A percentile compares a stretch with the other conserved stretches of the same genome.
These are phyloP conservation scores for Cariama cristata DNA, from an alignment of 2,113 vertebrate genomes.

Conservation along the genomic window DNA sequence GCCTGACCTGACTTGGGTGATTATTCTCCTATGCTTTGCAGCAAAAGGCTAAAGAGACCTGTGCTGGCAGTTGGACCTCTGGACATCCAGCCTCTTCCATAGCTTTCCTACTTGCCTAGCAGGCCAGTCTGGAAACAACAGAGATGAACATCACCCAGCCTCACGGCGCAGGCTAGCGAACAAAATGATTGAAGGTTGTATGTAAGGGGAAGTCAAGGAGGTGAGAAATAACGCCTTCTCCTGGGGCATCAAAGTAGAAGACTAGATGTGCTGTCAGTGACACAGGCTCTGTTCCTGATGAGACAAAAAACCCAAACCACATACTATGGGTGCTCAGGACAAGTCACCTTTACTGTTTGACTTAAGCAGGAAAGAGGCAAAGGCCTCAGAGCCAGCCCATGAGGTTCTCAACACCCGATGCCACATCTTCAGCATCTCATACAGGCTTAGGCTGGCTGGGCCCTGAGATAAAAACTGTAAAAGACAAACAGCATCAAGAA, in stretches of 20 bases:
- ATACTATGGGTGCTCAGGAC: accelerated
- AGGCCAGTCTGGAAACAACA: neutral
- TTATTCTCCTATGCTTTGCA: neutral
- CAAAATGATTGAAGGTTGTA: neutral
- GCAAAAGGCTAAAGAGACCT: neutral
- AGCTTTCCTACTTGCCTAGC: neutral
- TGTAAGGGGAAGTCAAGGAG: neutral
- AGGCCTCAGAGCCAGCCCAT: neutral
- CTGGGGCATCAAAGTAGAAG: neutral
- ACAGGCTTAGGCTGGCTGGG: neutral
- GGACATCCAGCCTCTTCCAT: neutral
- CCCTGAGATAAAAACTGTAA: neutral
- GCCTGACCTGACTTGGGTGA: neutral
- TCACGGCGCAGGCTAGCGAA: neutral
- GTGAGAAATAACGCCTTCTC: neutral
- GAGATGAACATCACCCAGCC: neutral
- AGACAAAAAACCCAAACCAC: neutral
- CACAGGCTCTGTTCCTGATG: neutral
- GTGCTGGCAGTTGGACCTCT: neutral
- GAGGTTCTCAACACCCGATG: neutral
- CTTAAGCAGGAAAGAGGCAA: neutral
- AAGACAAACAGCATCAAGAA: neutral
- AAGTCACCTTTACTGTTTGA: neutral
- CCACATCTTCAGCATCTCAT: neutral
- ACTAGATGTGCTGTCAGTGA: neutral